A percentile compares a stretch with the other conserved stretches of the same genome.
phyloP scores from a whole-genome alignment of 2,888 invertebrate species.

The Hemithea aestivaria region DNA sequence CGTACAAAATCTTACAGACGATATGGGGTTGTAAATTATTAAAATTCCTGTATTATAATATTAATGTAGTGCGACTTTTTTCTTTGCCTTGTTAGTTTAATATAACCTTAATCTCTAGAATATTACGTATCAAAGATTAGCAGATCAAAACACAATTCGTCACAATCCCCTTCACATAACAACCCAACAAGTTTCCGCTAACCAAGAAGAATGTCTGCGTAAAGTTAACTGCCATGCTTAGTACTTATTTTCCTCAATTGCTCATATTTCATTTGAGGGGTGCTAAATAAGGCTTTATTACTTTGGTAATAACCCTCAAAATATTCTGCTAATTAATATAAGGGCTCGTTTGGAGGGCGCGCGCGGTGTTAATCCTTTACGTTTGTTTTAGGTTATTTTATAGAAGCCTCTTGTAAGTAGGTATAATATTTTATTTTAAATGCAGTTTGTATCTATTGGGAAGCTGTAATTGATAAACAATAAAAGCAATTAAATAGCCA shows the following conservation, averaged over 20 bases:
- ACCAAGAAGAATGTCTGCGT: constrained; percentile 29
- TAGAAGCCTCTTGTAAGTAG: constrained; percentile 7
- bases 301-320: constrained; percentile 74
- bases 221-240: constrained; percentile 48
- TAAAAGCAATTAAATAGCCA: too few species aligned
- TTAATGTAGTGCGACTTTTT: too few species aligned
- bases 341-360: constrained; percentile 53
- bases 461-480: too few species aligned
- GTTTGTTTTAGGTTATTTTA: constrained; percentile 31
- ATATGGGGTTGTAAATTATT: too few species aligned
- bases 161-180: too few species aligned
- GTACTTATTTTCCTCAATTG: constrained; percentile 67
- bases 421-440: neutral
- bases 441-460: too few species aligned
- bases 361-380: constrained; percentile 19
- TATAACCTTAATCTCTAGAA: too few species aligned
- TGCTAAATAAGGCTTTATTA: constrained; percentile 75
- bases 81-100: too few species aligned
- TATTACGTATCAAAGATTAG: too few species aligned
- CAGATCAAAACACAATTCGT: too few species aligned
- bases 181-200: constrained; percentile 4
- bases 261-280: constrained; percentile 72
- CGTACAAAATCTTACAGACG: too few species aligned
- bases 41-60: too few species aligned
- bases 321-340: constrained; percentile 76